These are phyloP conservation scores for Pachyseris speciosa DNA, from an alignment of 64 coral and sea anemone genomes.

Conservation along the genomic window DNA sequence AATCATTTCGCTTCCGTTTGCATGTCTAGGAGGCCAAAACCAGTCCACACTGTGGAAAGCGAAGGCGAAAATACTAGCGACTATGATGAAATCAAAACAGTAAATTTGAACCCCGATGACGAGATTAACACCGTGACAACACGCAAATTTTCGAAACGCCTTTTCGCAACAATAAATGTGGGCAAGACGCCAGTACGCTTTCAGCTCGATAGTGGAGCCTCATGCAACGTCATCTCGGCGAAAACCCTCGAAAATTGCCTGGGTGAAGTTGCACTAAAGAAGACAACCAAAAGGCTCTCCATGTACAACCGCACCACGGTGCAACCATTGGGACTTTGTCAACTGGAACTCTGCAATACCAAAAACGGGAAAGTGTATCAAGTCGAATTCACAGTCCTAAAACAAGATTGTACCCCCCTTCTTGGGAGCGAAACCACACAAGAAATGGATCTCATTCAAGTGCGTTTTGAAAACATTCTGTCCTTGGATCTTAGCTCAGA, in stretches of 20 bases:
- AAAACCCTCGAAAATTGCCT: background rate
- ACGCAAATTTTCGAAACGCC: background rate
- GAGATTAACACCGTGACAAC: background rate
- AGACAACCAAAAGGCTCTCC: background rate
- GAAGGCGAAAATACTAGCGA: background rate
- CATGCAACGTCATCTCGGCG: background rate
- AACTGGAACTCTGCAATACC: background rate
- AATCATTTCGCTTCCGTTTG: slow-evolving; percentile 52
- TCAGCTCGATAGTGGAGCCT: slow-evolving; percentile 4
- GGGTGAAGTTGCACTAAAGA: background rate
- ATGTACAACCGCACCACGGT: slow-evolving; percentile 16
- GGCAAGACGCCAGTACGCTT: background rate
- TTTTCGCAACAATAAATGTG: slow-evolving; percentile 9
- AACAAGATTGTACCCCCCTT: background rate
- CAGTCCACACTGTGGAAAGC: slow-evolving; percentile 16
- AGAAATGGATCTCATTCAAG: slow-evolving; percentile 5
- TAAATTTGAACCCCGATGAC: background rate
- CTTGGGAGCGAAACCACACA: background rate
- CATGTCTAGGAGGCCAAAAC: slow-evolving; percentile 4
- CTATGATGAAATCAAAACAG: slow-evolving; percentile 30
- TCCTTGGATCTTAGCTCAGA: background rate
- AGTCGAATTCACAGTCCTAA: background rate
- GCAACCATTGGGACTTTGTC: background rate
- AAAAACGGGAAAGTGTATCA: background rate
- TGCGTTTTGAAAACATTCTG: slow-evolving; percentile 3